Base-by-base conservation (phyloP, 2,113 vertebrate species). In the Acanthochromis polyacanthus region DNA sequence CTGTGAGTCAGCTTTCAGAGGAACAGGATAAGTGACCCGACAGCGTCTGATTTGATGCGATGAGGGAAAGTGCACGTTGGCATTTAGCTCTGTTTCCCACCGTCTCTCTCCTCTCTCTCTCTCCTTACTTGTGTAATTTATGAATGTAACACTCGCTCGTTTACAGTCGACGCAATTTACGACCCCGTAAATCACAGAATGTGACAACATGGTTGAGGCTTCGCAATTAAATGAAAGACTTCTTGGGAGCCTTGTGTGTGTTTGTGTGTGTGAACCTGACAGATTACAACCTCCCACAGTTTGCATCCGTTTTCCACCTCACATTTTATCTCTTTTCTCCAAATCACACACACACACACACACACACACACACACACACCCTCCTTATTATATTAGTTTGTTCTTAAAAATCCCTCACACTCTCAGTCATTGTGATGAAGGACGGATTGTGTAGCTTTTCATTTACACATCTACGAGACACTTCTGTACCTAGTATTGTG, bases 1-100 rank as follows among this genome's bases (percentile, higher is more conserved):
- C 65, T n/a, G 46, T 61, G 71, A 85, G 71, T 88, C 81, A 84
- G 51, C 59, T 56, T 40, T 78, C 80, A 62, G 56, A 53, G 53
- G 60, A 78, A 76, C 61, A 36, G 52, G 66, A 65, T 22, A 70
- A 64, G 83, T 70, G 64, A 75, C 53, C 25, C 61, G 66, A 38
- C 10, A 25, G 74, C 28, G 23, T 40, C 19, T 53, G 25, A 46
- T 7, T 38, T 10, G 6, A 4, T 32, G 57, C 19, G 56, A 51
- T 23, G 65, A n/a, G 60, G 16, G 36, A 16, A 40, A 16, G 20
- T 56, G 61, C 22, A 17, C 30, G 65, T 43, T 71, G 72, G 68
- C 63, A 63, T 60, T 45, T 17, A 50, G 30, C 55, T 56, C 55
- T 17, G 45, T 23, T 80, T 80, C 72, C 72, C 79, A 82, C 40